These are phyloP conservation scores for Poeciliopsis presidionis DNA, from an alignment of 2,797 vertebrate species.

Conservation along the genomic window DNA sequence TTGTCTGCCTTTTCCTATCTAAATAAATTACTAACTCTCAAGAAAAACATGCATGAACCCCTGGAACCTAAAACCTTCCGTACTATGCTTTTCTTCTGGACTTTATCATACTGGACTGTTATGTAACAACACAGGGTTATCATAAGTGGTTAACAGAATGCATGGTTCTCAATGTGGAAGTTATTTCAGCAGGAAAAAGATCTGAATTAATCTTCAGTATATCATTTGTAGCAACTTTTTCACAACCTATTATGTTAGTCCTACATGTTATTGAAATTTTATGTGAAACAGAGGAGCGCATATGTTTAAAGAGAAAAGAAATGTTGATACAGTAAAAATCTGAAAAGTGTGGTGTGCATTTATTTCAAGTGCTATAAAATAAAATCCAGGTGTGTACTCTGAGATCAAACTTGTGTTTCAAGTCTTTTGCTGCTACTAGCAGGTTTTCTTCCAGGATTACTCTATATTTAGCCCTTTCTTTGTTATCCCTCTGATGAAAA, in stretches of 20 bases:
- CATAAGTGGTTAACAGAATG: not conserved
- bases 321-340: not conserved
- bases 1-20: not conserved
- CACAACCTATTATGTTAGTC: not conserved
- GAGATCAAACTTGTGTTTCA: not conserved
- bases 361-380: not conserved
- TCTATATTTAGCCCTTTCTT: not conserved
- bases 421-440: not conserved
- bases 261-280: not conserved
- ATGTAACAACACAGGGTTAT: not conserved
- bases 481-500: not conserved
- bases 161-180: not conserved
- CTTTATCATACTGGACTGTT: not conserved
- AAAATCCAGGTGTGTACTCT: not conserved
- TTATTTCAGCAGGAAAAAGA: not conserved
- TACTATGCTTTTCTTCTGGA: not conserved
- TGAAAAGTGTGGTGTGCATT: not conserved
- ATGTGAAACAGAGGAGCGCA: not conserved
- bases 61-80: not conserved
- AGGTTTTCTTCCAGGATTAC: not conserved
- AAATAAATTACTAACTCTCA: slow-evolving; percentile 46
- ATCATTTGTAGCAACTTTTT: not conserved
- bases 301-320: not conserved
- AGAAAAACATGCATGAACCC: slow-evolving; percentile 15
- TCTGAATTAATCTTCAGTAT: not conserved